Evolutionary conservation across 30 jellyfish, hydroid and myxozoan genomes (phyloP).

Genomic region (Hydra vulgaris): DNA sequence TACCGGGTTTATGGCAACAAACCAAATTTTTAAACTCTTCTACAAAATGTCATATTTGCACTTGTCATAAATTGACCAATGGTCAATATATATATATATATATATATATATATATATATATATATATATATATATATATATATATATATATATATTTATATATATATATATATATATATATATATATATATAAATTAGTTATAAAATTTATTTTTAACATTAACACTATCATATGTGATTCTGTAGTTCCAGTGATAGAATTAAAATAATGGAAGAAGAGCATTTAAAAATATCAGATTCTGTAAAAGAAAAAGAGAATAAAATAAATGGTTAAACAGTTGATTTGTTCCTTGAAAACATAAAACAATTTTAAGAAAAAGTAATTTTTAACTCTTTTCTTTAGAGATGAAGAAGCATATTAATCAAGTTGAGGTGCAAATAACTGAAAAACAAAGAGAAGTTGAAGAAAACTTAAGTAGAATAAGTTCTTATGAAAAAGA

Average conservation of each 20-base stretch:
- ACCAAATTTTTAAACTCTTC: too few species aligned
- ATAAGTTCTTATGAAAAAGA: constrained; percentile 20
- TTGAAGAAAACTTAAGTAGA: constrained; percentile 13
- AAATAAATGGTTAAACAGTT: constrained; percentile 26
- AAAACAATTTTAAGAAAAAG: background rate
- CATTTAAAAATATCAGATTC: background rate
- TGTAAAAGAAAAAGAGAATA: constrained; percentile 35
- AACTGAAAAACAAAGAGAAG: constrained; percentile 20
- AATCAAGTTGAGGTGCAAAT: constrained; percentile 22
- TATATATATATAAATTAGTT: too few species aligned
- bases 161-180: too few species aligned
- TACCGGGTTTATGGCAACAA: too few species aligned
- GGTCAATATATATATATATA: too few species aligned
- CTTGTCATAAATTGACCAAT: too few species aligned
- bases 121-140: too few species aligned
- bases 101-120: too few species aligned
- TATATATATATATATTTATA: too few species aligned
- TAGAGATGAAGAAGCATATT: constrained; percentile 23
- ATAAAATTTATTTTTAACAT: too few species aligned
- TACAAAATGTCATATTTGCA: too few species aligned
- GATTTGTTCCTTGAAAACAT: background rate
- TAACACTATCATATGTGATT: background rate
- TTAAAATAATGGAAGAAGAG: constrained; percentile 40
- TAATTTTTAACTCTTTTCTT: background rate
- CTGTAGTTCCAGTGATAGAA: constrained; percentile 38